These are phyloP conservation scores for Synanthedon vespiformis DNA, from an alignment of 2,888 invertebrate genomes.

Conservation along the genomic window DNA sequence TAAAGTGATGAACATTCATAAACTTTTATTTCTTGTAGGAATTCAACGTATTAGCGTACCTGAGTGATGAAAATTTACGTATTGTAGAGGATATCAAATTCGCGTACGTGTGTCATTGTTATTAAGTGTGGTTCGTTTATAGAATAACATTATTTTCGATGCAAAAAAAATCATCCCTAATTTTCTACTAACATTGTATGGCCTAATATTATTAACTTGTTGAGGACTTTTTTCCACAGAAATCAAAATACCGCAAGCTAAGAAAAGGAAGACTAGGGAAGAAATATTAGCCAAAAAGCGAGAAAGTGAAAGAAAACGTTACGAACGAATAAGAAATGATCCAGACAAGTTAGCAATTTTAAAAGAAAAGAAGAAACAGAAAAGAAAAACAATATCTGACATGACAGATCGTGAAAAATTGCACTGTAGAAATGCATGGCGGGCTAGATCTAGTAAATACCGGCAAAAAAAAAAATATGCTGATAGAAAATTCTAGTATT, in stretches of 20 bases:
- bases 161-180: not conserved
- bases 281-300: slow-evolving; percentile 1
- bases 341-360: not conserved
- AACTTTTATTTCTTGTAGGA: too few species aligned
- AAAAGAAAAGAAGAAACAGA: slow-evolving; percentile 1
- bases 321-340: slow-evolving; percentile 1
- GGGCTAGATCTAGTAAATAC: not conserved
- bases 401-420: slow-evolving; percentile 3
- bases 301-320: slow-evolving; percentile 1
- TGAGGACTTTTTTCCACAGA: not conserved
- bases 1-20: too few species aligned
- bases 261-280: slow-evolving; percentile 1
- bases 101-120: too few species aligned
- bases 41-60: too few species aligned
- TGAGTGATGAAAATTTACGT: too few species aligned
- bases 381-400: slow-evolving; percentile 5
- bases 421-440: slow-evolving; percentile 3
- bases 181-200: not conserved
- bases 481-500: too few species aligned
- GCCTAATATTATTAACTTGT: not conserved
- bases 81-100: too few species aligned
- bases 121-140: too few species aligned
- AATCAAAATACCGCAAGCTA: not conserved
- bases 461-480: too few species aligned
- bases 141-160: too few species aligned